Evolutionary conservation across 2,888 invertebrate species (phyloP).

Genomic region (Phasia obesa): DNA sequence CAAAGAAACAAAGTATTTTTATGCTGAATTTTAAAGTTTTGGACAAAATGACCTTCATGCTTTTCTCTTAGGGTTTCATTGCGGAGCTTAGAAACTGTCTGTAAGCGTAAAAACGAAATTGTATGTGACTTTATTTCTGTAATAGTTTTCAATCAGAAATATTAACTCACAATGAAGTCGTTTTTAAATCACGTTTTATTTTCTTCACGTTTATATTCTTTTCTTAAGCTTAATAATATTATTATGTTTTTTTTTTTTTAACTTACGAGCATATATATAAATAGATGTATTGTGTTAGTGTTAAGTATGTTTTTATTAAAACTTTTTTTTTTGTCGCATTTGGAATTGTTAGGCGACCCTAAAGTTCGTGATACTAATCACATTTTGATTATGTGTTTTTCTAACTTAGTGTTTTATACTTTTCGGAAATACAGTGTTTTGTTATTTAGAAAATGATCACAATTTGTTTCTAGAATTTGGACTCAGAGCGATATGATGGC

Average conservation of each 20-base stretch:
- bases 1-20: constrained; percentile 40
- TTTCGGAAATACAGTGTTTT: constrained; percentile 39
- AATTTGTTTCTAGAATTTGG: no score
- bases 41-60: constrained; percentile 67
- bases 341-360: constrained; percentile 44
- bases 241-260: constrained; percentile 24
- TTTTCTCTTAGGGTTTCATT: neutral
- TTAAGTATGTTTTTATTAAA: neutral
- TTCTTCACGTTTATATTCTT: constrained; percentile 53
- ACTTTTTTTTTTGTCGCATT: constrained; percentile 20
- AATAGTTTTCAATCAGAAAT: constrained; percentile 52
- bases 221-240: constrained; percentile 27
- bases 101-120: constrained; percentile 2
- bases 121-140: constrained; percentile 49
- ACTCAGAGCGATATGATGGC: no score
- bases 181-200: constrained; percentile 63
- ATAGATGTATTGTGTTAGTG: neutral
- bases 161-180: constrained; percentile 46
- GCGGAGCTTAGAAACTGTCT: neutral
- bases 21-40: constrained; percentile 12
- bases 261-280: no score
- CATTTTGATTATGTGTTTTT: constrained; percentile 63
- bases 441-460: no score
- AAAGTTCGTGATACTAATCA: constrained; percentile 67
- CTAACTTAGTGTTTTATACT: constrained; percentile 6